Evolutionary conservation across 2,113 vertebrate species (phyloP).

Genomic region (Hydrolagus affinis): DNA sequence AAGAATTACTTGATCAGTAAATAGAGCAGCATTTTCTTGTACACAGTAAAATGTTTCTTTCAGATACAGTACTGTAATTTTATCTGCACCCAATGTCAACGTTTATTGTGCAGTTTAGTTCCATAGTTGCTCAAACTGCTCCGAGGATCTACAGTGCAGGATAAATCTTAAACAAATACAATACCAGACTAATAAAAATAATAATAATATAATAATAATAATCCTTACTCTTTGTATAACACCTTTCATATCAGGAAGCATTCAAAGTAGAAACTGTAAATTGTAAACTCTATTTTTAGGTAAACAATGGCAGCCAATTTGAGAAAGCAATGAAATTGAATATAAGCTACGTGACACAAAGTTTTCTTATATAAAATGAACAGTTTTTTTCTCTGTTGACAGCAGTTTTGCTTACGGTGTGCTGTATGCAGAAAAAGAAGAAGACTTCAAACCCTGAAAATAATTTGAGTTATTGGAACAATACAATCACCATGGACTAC

Average conservation of each 20-base stretch:
- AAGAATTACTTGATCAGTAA: neutral
- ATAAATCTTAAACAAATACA: neutral
- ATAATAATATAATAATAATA: too few species aligned
- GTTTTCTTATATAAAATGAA: slow-evolving; percentile 34
- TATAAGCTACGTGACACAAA: neutral
- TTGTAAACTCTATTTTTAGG: too few species aligned
- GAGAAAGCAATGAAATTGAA: neutral
- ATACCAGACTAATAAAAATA: too few species aligned
- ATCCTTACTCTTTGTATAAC: too few species aligned
- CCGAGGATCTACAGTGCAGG: neutral
- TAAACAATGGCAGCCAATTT: neutral
- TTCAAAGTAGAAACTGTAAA: too few species aligned
- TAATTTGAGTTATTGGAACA: slow-evolving; percentile 98
- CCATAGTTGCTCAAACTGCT: neutral
- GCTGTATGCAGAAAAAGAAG: slow-evolving; percentile 90
- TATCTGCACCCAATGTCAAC: neutral
- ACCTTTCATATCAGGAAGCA: too few species aligned
- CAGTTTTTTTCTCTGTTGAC: slow-evolving; percentile 38
- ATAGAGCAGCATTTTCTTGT: neutral
- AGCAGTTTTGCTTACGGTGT: slow-evolving; percentile 92
- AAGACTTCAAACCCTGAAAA: slow-evolving; percentile 89
- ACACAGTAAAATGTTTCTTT: neutral
- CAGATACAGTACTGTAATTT: neutral
- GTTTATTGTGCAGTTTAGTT: neutral
- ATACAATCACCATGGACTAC: slow-evolving; percentile 98